These are phyloP conservation scores for Monomorium pharaonis DNA, from an alignment of 1,140 invertebrate species.

Conservation along the genomic window DNA sequence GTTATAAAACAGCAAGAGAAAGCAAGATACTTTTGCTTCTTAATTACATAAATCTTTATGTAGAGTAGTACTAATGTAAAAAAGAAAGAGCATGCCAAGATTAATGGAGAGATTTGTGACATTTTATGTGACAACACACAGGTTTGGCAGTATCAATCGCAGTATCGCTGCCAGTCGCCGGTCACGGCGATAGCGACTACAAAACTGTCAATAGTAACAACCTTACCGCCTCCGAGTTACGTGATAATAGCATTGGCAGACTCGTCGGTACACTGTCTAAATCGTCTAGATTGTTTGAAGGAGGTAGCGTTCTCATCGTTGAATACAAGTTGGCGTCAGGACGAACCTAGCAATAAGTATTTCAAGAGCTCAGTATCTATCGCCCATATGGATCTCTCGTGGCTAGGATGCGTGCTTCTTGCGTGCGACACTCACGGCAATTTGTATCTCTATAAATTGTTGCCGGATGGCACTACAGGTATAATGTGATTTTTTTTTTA, in stretches of 20 bases:
- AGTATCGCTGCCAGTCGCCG: constrained; percentile 85
- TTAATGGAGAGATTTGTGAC: neutral
- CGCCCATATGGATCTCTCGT: constrained; percentile 90
- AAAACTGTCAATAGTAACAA: constrained; percentile 88
- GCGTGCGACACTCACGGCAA: constrained; percentile 91
- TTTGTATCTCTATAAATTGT: constrained; percentile 89
- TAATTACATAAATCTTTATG: too few relatives aligned
- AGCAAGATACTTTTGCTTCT: neutral
- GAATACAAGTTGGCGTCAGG: constrained; percentile 85
- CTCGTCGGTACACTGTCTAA: constrained; percentile 91
- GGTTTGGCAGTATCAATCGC: constrained; percentile 90
- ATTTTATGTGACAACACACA: constrained; percentile 72
- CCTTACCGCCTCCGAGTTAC: constrained; percentile 87
- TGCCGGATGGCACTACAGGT: constrained; percentile 83
- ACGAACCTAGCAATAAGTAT: constrained; percentile 85
- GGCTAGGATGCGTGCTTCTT: constrained; percentile 91
- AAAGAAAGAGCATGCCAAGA: too few relatives aligned
- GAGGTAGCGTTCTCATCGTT: constrained; percentile 86
- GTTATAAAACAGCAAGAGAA: neutral
- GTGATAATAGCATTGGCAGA: constrained; percentile 91
- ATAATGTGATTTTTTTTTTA: constrained; percentile 5
- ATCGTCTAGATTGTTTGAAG: constrained; percentile 90
- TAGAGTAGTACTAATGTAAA: too few relatives aligned
- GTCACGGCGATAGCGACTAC: constrained; percentile 86
- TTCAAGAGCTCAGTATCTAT: constrained; percentile 84